phyloP scores from a whole-genome alignment of 1,140 invertebrate genomes.

The Triops longicaudatus region DNA sequence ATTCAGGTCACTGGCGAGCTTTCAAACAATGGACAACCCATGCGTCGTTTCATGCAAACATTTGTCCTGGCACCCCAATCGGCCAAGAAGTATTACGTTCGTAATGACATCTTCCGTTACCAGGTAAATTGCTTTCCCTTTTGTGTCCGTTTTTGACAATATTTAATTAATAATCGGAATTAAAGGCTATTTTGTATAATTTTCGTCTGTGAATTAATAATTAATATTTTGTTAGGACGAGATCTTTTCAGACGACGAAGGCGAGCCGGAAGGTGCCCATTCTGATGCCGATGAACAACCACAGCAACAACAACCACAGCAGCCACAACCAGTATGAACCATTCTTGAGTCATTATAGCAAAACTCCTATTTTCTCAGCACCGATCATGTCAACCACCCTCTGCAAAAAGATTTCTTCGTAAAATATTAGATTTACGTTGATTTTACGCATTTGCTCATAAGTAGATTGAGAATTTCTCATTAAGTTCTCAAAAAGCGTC shows the following conservation, averaged over 20 bases:
- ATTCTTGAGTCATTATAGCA: too few species aligned
- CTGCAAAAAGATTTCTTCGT: too few species aligned
- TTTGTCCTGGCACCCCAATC: conserved; percentile 90
- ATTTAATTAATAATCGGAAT: too few species aligned
- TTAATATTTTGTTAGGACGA: conserved; percentile 48
- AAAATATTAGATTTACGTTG: too few species aligned
- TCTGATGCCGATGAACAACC: conserved; percentile 54
- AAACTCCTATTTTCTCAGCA: too few species aligned
- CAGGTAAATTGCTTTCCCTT: conserved; percentile 49
- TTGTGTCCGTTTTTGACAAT: not conserved
- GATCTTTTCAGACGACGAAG: conserved; percentile 68
- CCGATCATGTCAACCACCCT: too few species aligned
- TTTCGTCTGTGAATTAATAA: not conserved
- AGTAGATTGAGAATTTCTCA: too few species aligned
- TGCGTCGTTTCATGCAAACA: conserved; percentile 94
- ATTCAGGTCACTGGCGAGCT: conserved; percentile 94
- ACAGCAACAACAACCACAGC: conserved; percentile 18
- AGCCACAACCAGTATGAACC: conserved; percentile 18
- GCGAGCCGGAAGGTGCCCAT: conserved; percentile 49
- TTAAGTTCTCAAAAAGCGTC: too few species aligned
- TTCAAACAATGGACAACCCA: conserved; percentile 89
- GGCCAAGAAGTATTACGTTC: conserved; percentile 94
- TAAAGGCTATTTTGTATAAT: conserved; percentile 15
- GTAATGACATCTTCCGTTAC: conserved; percentile 97
- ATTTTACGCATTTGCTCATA: too few species aligned